Conservation (phyloP, 2,888 invertebrate genomes). For the Drosophila austrosaltans region DNA sequence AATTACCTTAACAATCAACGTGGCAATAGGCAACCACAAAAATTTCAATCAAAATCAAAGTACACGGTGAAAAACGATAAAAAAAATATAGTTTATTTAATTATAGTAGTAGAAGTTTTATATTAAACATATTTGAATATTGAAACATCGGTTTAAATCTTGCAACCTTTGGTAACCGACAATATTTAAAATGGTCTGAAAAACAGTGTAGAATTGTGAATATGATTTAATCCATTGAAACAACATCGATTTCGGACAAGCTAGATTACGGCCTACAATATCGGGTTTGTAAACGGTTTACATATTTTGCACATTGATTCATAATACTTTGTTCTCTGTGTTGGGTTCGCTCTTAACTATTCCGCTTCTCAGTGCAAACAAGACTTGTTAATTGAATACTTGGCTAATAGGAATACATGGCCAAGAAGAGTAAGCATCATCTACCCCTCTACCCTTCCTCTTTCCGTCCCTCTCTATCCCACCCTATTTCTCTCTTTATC, state of each 20-base stretch:
- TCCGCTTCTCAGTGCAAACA: conserved; percentile 38
- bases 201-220: background rate
- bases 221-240: background rate
- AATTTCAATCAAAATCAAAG: background rate
- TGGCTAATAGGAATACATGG: conserved; percentile 14
- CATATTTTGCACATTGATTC: background rate
- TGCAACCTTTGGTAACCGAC: too few species aligned
- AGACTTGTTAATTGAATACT: conserved; percentile 67
- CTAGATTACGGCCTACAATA: background rate
- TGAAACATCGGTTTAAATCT: too few species aligned
- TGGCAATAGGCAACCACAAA: background rate
- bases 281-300: background rate
- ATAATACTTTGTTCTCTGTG: conserved; percentile 14
- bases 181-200: background rate
- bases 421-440: conserved; percentile 19
- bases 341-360: conserved; percentile 13
- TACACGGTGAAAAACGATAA: background rate
- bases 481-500: background rate
- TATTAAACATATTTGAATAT: too few species aligned
- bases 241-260: background rate
- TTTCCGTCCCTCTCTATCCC: conserved; percentile 2
- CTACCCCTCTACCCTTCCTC: background rate
- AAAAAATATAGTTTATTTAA: background rate
- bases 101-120: too few species aligned
- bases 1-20: conserved; percentile 1